These are phyloP conservation scores for Leptoteleia sp. DNA, from an alignment of 1,140 invertebrate genomes.

Conservation along the genomic window DNA sequence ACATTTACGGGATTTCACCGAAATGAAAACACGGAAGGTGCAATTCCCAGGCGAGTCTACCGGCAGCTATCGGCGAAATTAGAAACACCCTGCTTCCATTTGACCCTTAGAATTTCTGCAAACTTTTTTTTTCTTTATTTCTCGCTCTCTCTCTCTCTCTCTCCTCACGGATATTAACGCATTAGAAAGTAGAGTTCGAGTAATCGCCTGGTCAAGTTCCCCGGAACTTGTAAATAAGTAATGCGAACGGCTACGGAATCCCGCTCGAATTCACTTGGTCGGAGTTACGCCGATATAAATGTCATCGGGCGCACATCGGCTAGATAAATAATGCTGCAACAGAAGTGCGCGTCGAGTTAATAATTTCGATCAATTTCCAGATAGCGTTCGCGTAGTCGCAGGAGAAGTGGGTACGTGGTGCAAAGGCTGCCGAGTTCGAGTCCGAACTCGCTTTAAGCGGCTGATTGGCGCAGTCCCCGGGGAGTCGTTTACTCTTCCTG, in stretches of 20 bases:
- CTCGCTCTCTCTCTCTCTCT: too few species aligned
- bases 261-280: slow-evolving; percentile 23
- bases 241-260: neutral
- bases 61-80: slow-evolving; percentile 34
- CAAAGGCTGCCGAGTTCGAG: slow-evolving; percentile 48
- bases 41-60: slow-evolving; percentile 42
- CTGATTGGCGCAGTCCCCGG: slow-evolving; percentile 76
- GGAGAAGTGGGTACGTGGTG: slow-evolving; percentile 44
- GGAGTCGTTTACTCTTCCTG: slow-evolving; percentile 74
- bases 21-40: slow-evolving; percentile 45
- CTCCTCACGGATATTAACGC: neutral
- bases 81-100: slow-evolving; percentile 20
- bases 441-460: slow-evolving; percentile 64
- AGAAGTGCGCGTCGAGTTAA: slow-evolving; percentile 43
- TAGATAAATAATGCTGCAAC: slow-evolving; percentile 45
- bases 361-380: slow-evolving; percentile 59
- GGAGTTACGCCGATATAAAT: slow-evolving; percentile 10
- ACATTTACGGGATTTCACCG: slow-evolving; percentile 39
- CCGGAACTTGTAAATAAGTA: slow-evolving; percentile 25
- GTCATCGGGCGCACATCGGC: neutral
- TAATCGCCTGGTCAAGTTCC: neutral
- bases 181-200: neutral
- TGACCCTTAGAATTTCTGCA: slow-evolving; percentile 20
- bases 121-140: slow-evolving; percentile 11
- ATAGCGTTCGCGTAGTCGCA: slow-evolving; percentile 19